phyloP scores from a whole-genome alignment of 2,113 vertebrate species.

The Neopipo cinnamomea region DNA sequence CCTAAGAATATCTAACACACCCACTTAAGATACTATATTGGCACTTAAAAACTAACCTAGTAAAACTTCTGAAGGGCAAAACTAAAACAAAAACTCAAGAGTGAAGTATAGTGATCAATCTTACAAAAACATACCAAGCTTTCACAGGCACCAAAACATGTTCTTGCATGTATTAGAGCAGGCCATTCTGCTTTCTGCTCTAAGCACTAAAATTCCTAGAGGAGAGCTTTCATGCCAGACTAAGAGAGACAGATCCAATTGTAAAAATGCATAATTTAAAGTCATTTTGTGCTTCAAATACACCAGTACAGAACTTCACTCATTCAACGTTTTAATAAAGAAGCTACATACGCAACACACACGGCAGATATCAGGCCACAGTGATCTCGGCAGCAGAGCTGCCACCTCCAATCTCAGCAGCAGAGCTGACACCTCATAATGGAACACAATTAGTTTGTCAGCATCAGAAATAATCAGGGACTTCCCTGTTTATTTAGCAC shows the following conservation, averaged over 20 bases:
- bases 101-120: neutral
- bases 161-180: neutral
- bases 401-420: neutral
- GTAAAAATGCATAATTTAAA: neutral
- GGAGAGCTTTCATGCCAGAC: neutral
- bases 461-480: neutral
- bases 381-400: neutral
- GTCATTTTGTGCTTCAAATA: neutral
- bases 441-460: neutral
- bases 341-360: neutral
- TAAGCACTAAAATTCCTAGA: neutral
- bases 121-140: neutral
- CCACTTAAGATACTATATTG: neutral
- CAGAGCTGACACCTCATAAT: neutral
- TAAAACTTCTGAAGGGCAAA: conserved; percentile 37
- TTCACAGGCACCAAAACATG: neutral
- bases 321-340: neutral
- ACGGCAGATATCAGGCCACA: fast-evolving
- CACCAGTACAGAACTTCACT: neutral
- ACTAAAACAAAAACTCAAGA: neutral
- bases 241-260: neutral
- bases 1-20: neutral
- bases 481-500: neutral
- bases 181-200: neutral
- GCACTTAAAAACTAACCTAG: neutral